Evolutionary conservation across 2,113 vertebrate species (phyloP).

Genomic region (Prochilodus magdalenae): DNA sequence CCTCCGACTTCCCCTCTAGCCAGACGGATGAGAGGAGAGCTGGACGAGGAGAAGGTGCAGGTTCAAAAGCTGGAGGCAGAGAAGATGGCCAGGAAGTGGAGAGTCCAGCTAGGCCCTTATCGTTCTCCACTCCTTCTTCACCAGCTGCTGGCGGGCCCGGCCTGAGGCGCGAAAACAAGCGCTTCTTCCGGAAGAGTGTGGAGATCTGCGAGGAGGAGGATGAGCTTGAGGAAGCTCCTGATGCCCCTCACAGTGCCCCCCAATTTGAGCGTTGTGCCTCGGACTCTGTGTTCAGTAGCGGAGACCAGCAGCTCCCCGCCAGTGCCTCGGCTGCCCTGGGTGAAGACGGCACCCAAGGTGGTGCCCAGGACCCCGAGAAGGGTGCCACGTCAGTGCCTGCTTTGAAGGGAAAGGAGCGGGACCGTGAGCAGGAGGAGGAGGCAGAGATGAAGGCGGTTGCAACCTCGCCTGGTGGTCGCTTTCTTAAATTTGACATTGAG

Average conservation of each 20-base stretch:
- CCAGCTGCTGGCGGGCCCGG: conserved; percentile 64
- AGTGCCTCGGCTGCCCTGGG: conserved; percentile 59
- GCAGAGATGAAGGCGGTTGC: conserved; percentile 97
- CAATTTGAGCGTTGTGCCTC: conserved; percentile 67
- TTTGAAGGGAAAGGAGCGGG: conserved; percentile 75
- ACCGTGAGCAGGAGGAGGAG: conserved; percentile 89
- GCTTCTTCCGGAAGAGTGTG: conserved; percentile 89
- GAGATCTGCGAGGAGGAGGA: conserved; percentile 87
- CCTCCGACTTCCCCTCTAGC: conserved; percentile 68
- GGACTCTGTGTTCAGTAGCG: conserved; percentile 72
- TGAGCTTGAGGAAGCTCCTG: conserved; percentile 63
- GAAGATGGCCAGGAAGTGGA: conserved; percentile 56
- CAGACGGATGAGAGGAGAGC: conserved; percentile 60
- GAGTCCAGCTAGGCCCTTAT: conserved; percentile 56
- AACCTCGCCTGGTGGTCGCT: conserved; percentile 89
- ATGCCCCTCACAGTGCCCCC: conserved; percentile 69
- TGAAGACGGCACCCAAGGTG: conserved; percentile 57
- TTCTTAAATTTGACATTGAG: conserved; percentile 94
- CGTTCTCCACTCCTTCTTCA: conserved; percentile 63
- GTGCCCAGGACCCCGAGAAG: conserved; percentile 66
- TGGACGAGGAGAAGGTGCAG: conserved; percentile 57
- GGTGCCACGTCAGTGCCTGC: conserved; percentile 57
- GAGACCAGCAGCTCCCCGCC: conserved; percentile 61
- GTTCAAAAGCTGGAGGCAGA: conserved; percentile 60
- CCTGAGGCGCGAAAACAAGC: conserved; percentile 81